These are phyloP conservation scores for Nymphalis polychloros DNA, from an alignment of 2,888 invertebrate species.

Conservation along the genomic window DNA sequence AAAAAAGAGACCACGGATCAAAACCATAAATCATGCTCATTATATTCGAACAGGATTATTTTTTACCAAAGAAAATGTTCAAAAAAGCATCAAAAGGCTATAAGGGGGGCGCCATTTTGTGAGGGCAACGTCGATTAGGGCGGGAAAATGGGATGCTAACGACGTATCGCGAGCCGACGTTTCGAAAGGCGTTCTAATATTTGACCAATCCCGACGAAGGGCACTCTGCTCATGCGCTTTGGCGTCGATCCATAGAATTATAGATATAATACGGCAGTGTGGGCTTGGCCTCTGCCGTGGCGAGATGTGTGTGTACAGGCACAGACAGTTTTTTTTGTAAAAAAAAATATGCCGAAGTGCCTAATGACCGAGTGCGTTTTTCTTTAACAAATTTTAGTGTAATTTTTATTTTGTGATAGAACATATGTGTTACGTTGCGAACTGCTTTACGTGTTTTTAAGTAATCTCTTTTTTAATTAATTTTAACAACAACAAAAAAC, in stretches of 20 bases:
- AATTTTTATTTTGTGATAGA: constrained; percentile 60
- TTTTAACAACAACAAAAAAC: background rate
- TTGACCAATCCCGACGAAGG: constrained; percentile 61
- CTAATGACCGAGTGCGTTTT: constrained; percentile 59
- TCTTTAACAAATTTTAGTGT: constrained; percentile 48
- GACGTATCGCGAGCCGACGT: constrained; percentile 55
- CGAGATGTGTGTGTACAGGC: constrained; percentile 55
- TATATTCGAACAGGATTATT: constrained; percentile 81
- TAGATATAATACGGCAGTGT: constrained; percentile 78
- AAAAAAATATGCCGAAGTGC: constrained; percentile 72
- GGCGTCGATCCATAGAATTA: constrained; percentile 76
- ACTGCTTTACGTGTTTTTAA: constrained; percentile 8
- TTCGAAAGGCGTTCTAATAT: constrained; percentile 68
- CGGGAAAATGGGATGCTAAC: constrained; percentile 65
- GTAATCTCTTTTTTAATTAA: constrained; percentile 1
- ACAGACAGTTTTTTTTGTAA: constrained; percentile 52
- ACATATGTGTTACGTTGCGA: constrained; percentile 43
- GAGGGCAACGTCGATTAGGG: constrained; percentile 70
- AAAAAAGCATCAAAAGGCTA: constrained; percentile 80
- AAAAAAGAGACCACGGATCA: constrained; percentile 69
- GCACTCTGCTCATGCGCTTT: constrained; percentile 73
- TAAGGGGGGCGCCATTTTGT: constrained; percentile 79
- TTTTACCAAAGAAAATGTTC: constrained; percentile 79
- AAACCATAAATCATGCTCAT: constrained; percentile 82
- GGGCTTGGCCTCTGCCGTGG: constrained; percentile 72